These are phyloP conservation scores for Campylomormyrus numenius DNA, from an alignment of 2,113 vertebrate genomes.

Conservation along the genomic window DNA sequence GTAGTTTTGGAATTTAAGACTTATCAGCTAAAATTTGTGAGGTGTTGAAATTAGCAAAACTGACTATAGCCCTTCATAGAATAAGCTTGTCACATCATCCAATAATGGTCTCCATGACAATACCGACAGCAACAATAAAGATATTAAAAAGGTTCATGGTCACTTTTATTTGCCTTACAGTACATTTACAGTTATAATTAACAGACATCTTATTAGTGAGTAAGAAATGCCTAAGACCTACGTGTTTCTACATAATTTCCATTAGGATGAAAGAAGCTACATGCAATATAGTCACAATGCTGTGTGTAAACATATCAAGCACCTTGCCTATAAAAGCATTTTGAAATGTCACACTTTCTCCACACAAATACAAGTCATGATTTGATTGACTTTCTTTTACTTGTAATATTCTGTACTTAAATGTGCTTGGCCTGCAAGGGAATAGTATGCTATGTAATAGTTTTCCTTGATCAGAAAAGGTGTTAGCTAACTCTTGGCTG, in stretches of 20 bases:
- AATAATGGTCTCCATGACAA: background rate
- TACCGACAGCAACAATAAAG: background rate
- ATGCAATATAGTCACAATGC: background rate
- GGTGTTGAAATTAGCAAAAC: background rate
- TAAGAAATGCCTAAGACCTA: background rate
- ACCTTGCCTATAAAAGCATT: background rate
- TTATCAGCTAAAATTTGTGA: background rate
- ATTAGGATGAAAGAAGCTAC: background rate
- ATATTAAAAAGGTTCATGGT: background rate
- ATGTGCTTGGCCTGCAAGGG: background rate
- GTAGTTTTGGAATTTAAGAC: background rate
- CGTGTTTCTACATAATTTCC: background rate
- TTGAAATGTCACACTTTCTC: background rate
- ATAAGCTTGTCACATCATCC: too few relatives aligned
- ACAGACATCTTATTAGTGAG: background rate
- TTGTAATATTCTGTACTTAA: background rate
- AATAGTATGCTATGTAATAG: background rate
- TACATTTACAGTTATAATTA: background rate
- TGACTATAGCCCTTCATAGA: too few relatives aligned
- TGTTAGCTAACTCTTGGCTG: background rate
- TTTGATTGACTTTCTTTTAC: background rate
- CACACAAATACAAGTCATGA: background rate
- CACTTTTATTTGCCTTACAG: background rate
- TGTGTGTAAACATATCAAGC: background rate
- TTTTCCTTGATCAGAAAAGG: background rate